Base-by-base conservation (phyloP, 2,888 invertebrate genomes). In the Drosophila vallismaia region DNA sequence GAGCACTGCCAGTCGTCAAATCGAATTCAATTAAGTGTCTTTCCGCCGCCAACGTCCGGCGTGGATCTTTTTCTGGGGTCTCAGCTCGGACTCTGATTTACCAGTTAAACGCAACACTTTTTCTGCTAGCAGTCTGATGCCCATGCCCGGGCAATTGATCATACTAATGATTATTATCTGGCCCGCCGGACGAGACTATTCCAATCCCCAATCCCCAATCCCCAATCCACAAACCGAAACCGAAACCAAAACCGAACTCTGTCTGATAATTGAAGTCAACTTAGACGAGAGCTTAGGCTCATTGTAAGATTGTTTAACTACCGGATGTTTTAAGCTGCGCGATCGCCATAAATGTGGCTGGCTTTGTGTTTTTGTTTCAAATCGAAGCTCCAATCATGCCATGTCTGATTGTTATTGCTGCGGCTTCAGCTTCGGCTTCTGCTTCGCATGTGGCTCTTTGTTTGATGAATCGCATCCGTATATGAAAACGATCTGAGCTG, bases 21-120 rank as follows among this genome's bases (percentile, higher is more conserved):
- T 84, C 88, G 83, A 84, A 84, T 84, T 84, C 83, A 88, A 84
- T 84, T 84, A 86, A 84, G 86, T 88, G 69, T 67, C 86, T 76
- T 82, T 83, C 88, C 88, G 83, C 79, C 64, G 79, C 71, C 83
- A 77, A 86, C 36, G 56, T 53, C 55, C 71, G 57, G 52, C 55
- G n/a, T 33, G 51, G 38, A 60, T 31, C 31, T 31, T 36, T 56
- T 46, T 31, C 19, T 24, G 40, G 26, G 6, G 28, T 7, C 14
- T 28, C 46, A 7, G 19, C 19, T 19, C 19, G 28, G 49, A 50
- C 54, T 55, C 29, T 87, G 87, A 82, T 82, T 82, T 82, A 79
- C 82, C 87, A 82, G 85, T 82, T 82, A 82, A 82, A 87, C 82
- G 87, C 82, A 82, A 82, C 82, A 82, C 82, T 82, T 82, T 82